Conservation (phyloP, 2,888 invertebrate species). For the Rutpela maculata region DNA sequence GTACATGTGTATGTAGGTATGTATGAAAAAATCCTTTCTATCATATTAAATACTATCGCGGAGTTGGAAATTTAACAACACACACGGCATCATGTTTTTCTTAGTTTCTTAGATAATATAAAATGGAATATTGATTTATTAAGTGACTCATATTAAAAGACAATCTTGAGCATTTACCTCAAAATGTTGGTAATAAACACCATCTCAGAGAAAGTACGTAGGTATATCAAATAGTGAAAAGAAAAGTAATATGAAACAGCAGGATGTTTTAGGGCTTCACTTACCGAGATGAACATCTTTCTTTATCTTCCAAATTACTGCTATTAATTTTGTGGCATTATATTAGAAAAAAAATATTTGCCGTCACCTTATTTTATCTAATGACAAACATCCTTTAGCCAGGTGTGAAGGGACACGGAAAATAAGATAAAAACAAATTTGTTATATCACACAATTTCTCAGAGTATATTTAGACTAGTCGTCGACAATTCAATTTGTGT, state of each 20-base stretch:
- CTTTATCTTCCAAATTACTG: slow-evolving; percentile 10
- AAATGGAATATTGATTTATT: no score
- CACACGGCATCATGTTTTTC: no score
- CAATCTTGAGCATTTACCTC: neutral
- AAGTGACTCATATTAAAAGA: neutral
- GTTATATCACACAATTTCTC: neutral
- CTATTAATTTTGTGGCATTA: slow-evolving; percentile 29
- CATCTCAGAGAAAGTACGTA: neutral
- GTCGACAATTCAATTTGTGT: neutral
- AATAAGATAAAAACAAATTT: neutral
- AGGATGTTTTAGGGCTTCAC: slow-evolving; percentile 2
- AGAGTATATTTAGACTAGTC: neutral
- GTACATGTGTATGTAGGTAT: no score
- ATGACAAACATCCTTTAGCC: slow-evolving; percentile 15
- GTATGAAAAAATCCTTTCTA: no score
- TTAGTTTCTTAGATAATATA: no score
- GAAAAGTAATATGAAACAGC: slow-evolving; percentile 5
- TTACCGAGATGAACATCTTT: slow-evolving; percentile 10
- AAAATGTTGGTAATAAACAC: neutral
- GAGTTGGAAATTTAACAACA: no score
- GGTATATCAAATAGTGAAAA: slow-evolving; percentile 8
- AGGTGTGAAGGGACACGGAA: slow-evolving; percentile 3
- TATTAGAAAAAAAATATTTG: slow-evolving; percentile 15
- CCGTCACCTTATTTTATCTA: slow-evolving; percentile 16
- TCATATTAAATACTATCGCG: no score